Conservation (phyloP, 2,888 invertebrate genomes). For the Mythimna vitellina region DNA sequence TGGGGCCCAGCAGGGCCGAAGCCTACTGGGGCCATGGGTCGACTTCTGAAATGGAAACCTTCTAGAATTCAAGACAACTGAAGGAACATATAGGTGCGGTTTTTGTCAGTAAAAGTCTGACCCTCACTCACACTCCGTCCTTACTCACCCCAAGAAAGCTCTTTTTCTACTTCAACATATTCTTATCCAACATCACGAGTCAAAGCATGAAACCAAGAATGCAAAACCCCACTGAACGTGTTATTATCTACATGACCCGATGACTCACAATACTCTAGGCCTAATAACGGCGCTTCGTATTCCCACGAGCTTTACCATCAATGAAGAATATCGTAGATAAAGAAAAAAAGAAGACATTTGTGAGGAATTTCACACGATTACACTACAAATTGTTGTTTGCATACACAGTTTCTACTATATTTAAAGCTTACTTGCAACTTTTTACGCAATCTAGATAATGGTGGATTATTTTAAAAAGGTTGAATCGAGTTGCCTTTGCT, state of each 20-base stretch:
- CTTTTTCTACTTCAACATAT: background rate
- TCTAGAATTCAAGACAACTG: too few species aligned
- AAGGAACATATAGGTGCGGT: too few species aligned
- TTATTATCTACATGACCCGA: slow-evolving; percentile 53
- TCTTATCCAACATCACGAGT: slow-evolving; percentile 9
- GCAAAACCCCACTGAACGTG: slow-evolving; percentile 27
- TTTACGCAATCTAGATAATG: background rate
- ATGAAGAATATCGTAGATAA: slow-evolving; percentile 19
- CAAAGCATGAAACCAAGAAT: slow-evolving; percentile 20
- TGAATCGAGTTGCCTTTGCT: too few species aligned
- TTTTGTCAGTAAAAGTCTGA: too few species aligned
- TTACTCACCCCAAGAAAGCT: background rate
- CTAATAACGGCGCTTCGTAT: slow-evolving; percentile 55
- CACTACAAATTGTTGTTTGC: slow-evolving; percentile 40
- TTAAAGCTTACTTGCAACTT: slow-evolving; percentile 15
- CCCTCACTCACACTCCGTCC: too few species aligned
- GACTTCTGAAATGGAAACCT: too few species aligned
- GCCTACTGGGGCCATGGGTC: too few species aligned
- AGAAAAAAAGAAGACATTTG: slow-evolving; percentile 46
- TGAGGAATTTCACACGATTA: slow-evolving; percentile 57
- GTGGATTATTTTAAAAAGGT: too few species aligned
- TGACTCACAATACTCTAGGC: slow-evolving; percentile 57
- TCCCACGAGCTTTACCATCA: slow-evolving; percentile 57
- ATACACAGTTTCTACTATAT: slow-evolving; percentile 27
- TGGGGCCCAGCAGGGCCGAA: too few species aligned